Evolutionary conservation across 2,888 invertebrate species (phyloP).

Genomic region (Syrista parreyssii): DNA sequence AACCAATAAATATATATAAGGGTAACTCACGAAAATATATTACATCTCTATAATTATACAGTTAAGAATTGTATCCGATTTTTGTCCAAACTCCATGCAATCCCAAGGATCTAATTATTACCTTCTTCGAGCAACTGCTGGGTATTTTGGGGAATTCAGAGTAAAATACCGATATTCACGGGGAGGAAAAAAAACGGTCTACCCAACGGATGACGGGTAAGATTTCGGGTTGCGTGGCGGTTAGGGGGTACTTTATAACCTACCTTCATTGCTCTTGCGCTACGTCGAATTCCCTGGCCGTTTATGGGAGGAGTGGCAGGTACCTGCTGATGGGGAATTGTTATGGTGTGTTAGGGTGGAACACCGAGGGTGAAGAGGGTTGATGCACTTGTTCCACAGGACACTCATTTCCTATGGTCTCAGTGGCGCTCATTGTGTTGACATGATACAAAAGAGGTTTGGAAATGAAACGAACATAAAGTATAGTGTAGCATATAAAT

Average conservation of each 20-base stretch:
- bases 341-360: slow-evolving; percentile 23
- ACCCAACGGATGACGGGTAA: slow-evolving; percentile 2
- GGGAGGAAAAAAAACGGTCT: neutral
- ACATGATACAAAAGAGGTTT: neutral
- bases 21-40: neutral
- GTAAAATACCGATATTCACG: neutral
- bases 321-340: slow-evolving; percentile 37
- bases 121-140: neutral
- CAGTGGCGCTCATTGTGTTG: slow-evolving; percentile 35
- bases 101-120: neutral
- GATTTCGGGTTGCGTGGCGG: slow-evolving; percentile 11
- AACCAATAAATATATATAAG: neutral
- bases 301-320: slow-evolving; percentile 27
- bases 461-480: neutral
- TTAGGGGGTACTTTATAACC: slow-evolving; percentile 2
- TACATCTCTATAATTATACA: neutral
- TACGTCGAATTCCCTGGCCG: neutral
- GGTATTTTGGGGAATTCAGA: neutral
- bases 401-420: slow-evolving; percentile 37
- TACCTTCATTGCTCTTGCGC: neutral
- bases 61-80: neutral
- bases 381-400: slow-evolving; percentile 48
- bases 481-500: neutral
- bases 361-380: slow-evolving; percentile 34
- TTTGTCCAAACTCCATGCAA: neutral